Percentiles rank a stretch among this genome's conserved stretches.
Conservation (phyloP, 2,888 invertebrate genomes). For the Dicyrtomina minuta region DNA sequence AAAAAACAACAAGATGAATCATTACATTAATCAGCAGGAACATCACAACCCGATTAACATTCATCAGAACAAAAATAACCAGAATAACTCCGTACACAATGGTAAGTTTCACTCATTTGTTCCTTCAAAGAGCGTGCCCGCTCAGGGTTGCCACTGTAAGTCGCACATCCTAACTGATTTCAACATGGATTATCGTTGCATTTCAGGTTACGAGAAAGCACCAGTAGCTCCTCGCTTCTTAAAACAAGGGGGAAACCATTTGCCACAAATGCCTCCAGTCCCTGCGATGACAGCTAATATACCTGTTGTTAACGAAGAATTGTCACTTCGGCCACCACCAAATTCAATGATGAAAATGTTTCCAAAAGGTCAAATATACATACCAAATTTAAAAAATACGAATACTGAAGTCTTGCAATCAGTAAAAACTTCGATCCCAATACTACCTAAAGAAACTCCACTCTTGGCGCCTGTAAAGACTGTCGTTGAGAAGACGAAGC, state of each 20-base stretch:
- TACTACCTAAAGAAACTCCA: constrained; percentile 31
- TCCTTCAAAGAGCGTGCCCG: too few relatives aligned
- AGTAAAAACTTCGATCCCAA: constrained; percentile 12
- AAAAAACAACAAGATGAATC: constrained; percentile 50
- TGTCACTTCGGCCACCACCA: constrained; percentile 83
- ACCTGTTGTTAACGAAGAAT: constrained; percentile 68
- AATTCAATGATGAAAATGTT: constrained; percentile 71
- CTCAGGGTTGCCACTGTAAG: too few relatives aligned
- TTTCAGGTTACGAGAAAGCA: constrained; percentile 51
- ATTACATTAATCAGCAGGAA: constrained; percentile 44
- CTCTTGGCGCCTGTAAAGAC: constrained; percentile 40
- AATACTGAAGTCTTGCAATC: constrained; percentile 13
- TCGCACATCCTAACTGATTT: too few relatives aligned
- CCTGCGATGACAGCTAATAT: constrained; percentile 23
- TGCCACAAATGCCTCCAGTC: constrained; percentile 32
- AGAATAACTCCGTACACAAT: constrained; percentile 43
- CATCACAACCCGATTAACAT: constrained; percentile 40
- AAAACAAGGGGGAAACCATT: constrained; percentile 45
- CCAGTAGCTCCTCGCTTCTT: constrained; percentile 52
- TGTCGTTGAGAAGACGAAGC: constrained; percentile 43
- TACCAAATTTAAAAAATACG: constrained; percentile 27
- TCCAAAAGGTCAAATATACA: constrained; percentile 27
- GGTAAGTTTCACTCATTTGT: neutral
- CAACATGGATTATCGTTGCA: too few relatives aligned
- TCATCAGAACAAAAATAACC: constrained; percentile 48